Evolutionary conservation across 2,113 vertebrate species (phyloP).

Genomic region (Hippocampus mohnikei): DNA sequence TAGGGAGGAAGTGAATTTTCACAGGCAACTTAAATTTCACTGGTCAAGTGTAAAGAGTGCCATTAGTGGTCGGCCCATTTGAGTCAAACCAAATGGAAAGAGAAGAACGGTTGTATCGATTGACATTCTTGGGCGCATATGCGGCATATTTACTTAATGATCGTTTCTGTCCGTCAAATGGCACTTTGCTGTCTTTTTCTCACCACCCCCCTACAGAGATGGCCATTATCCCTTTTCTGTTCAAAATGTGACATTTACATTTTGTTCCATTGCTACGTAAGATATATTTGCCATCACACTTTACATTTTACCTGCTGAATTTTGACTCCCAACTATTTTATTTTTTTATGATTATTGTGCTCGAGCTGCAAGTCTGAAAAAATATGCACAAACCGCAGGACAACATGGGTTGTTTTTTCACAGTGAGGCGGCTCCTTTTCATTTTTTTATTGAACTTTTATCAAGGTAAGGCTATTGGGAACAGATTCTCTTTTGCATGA

Average conservation of each 20-base stretch:
- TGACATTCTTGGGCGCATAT: neutral
- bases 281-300: neutral
- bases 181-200: neutral
- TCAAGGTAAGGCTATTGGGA: too few relatives aligned
- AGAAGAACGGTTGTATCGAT: neutral
- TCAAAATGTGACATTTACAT: neutral
- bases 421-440: too few relatives aligned
- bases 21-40: slow-evolving; percentile 31
- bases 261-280: neutral
- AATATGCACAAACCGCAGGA: too few relatives aligned
- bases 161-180: neutral
- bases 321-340: neutral
- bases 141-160: neutral
- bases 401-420: too few relatives aligned
- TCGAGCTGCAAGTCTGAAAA: too few relatives aligned
- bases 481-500: too few relatives aligned
- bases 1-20: slow-evolving; percentile 33
- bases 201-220: neutral
- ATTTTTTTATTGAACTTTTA: too few relatives aligned
- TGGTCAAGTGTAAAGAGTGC: slow-evolving; percentile 34
- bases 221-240: too few relatives aligned
- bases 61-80: slow-evolving; percentile 17
- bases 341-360: too few relatives aligned
- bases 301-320: neutral
- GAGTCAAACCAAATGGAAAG: slow-evolving; percentile 18